Evolutionary conservation across 2,797 vertebrate genomes (phyloP).

Genomic region (Allobates femoralis): DNA sequence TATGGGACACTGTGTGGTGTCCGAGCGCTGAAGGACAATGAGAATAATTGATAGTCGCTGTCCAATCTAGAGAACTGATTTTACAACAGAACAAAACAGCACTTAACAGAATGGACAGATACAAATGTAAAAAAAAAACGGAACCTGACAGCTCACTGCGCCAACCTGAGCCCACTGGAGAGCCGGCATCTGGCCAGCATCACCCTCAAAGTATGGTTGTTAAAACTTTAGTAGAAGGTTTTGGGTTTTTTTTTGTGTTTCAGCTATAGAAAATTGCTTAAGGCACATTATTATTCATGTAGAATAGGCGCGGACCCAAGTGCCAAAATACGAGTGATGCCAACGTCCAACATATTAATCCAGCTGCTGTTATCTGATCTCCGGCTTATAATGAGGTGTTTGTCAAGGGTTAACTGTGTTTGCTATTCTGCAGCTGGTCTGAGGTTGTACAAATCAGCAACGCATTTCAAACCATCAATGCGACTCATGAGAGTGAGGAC

Average conservation of each 20-base stretch:
- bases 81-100: neutral
- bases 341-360: neutral
- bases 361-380: constrained; percentile 47
- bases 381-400: neutral
- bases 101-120: neutral
- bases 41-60: neutral
- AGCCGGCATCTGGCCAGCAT: neutral
- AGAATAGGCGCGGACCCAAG: neutral
- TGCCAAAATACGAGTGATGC: neutral
- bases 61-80: constrained; percentile 21
- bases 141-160: neutral
- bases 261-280: neutral
- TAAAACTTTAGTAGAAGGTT: neutral
- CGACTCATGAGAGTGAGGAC: too few species aligned
- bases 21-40: neutral
- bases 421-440: constrained; percentile 25
- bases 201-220: neutral
- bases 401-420: constrained; percentile 17
- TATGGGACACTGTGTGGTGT: too few species aligned
- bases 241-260: neutral
- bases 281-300: constrained; percentile 4
- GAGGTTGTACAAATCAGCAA: neutral
- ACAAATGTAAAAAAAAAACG: neutral
- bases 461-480: neutral
- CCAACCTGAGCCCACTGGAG: neutral